Evolutionary conservation across 2,888 invertebrate species (phyloP).

Genomic region (Argynnis bischoffii): DNA sequence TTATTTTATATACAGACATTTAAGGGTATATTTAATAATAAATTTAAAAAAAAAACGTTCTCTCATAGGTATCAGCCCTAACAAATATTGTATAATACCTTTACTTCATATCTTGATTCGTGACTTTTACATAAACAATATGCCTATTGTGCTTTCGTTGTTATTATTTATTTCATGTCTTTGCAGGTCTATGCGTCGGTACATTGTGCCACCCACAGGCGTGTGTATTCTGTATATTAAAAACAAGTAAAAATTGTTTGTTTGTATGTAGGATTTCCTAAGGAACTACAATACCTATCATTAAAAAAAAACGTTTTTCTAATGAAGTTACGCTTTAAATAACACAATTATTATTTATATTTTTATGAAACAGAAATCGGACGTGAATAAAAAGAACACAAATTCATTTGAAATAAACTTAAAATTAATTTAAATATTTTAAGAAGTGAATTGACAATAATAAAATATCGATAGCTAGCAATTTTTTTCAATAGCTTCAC

Average conservation of each 20-base stretch:
- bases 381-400: too few species aligned
- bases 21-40: not conserved
- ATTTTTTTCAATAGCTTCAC: too few species aligned
- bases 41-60: not conserved
- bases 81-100: not conserved
- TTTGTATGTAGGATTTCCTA: not conserved
- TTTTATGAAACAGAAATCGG: not conserved
- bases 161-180: conserved; percentile 14
- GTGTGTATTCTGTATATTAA: not conserved
- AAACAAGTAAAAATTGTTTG: too few species aligned
- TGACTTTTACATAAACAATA: conserved; percentile 28
- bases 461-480: too few species aligned
- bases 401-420: too few species aligned
- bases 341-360: not conserved
- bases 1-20: too few species aligned
- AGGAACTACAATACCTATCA: not conserved
- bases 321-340: not conserved
- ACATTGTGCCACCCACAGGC: not conserved
- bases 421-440: too few species aligned
- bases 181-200: not conserved
- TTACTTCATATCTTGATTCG: conserved; percentile 9
- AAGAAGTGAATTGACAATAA: too few species aligned
- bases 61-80: not conserved
- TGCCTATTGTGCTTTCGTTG: not conserved
- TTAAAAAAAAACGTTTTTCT: not conserved